Evolutionary conservation across 1,140 invertebrate species (phyloP).

Genomic region (Papilio xuthus): DNA sequence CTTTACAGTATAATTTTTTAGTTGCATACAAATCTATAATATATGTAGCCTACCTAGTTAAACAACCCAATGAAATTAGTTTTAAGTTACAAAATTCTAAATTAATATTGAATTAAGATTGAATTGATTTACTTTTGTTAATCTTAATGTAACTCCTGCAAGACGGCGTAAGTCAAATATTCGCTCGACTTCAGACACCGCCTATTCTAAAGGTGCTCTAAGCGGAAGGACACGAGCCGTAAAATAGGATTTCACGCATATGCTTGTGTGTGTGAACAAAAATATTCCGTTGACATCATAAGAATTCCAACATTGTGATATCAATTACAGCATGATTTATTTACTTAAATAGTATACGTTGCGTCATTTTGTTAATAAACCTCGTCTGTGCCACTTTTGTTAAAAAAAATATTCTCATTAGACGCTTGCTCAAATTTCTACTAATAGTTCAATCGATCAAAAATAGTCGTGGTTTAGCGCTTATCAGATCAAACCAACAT

Average conservation of each 20-base stretch:
- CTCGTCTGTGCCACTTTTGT: no score
- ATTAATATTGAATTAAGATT: neutral
- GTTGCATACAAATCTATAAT: no score
- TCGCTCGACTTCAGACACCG: constrained; percentile 63
- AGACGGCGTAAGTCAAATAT: constrained; percentile 63
- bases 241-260: constrained; percentile 80
- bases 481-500: no score
- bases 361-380: no score
- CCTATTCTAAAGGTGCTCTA: constrained; percentile 75
- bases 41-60: no score
- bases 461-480: no score
- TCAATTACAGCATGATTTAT: neutral
- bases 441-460: no score
- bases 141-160: constrained; percentile 40
- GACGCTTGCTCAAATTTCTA: no score
- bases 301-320: constrained; percentile 66
- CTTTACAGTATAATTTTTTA: neutral
- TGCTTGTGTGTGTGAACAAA: constrained; percentile 77
- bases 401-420: no score
- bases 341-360: no score
- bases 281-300: constrained; percentile 74
- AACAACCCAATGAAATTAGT: no score
- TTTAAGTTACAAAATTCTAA: neutral
- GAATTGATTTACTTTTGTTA: neutral
- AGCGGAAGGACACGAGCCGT: constrained; percentile 75